phyloP scores from a whole-genome alignment of 2,888 invertebrate genomes.

The Lochmaea crataegi region DNA sequence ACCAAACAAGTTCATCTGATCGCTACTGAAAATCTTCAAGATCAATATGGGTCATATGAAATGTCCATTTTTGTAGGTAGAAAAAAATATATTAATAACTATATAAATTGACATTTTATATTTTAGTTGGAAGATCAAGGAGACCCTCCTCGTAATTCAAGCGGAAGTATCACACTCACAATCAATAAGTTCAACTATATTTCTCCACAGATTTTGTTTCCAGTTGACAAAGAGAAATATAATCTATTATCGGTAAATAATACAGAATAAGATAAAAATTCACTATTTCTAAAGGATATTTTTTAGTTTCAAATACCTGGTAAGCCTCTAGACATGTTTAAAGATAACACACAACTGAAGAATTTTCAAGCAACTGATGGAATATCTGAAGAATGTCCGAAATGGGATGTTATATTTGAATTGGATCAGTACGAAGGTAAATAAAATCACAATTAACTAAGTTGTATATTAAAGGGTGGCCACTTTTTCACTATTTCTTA shows the following conservation, averaged over 20 bases:
- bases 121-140: constrained; percentile 71
- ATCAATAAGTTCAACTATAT: constrained; percentile 70
- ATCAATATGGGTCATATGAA: constrained; percentile 71
- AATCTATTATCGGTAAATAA: constrained; percentile 65
- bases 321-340: constrained; percentile 6
- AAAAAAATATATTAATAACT: background rate
- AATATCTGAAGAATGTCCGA: constrained; percentile 51
- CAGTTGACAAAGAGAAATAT: constrained; percentile 60
- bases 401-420: constrained; percentile 50
- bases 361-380: constrained; percentile 27
- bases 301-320: constrained; percentile 27
- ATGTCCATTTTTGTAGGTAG: constrained; percentile 67
- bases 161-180: constrained; percentile 58
- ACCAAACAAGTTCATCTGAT: constrained; percentile 63
- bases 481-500: too few species aligned
- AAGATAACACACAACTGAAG: background rate
- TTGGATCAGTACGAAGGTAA: constrained; percentile 5
- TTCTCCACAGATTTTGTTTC: constrained; percentile 69
- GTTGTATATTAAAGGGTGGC: too few species aligned
- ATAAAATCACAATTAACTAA: background rate
- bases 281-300: background rate
- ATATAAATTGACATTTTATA: constrained; percentile 16
- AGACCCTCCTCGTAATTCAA: constrained; percentile 56
- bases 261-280: background rate
- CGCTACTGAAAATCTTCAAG: constrained; percentile 65